Evolutionary conservation across 2,888 invertebrate species (phyloP).

Genomic region (Xiphydria camelus): DNA sequence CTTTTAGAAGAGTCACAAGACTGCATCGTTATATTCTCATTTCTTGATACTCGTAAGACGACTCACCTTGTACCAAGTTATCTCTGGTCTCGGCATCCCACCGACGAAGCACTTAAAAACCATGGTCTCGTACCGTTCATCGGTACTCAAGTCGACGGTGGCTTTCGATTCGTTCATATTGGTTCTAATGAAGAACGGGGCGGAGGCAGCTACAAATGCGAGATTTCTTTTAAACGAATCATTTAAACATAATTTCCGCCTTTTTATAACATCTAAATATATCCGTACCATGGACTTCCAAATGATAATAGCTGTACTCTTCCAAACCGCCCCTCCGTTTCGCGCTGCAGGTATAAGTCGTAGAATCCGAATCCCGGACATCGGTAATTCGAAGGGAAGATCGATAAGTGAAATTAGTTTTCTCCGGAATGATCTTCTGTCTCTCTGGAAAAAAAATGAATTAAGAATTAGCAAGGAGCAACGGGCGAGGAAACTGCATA

Average conservation of each 20-base stretch:
- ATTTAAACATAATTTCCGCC: too few relatives aligned
- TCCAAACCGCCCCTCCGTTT: constrained; percentile 18
- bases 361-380: constrained; percentile 40
- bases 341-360: constrained; percentile 43
- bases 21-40: too few relatives aligned
- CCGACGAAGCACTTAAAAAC: constrained; percentile 35
- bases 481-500: too few relatives aligned
- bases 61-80: constrained; percentile 78
- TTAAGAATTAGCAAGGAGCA: too few relatives aligned
- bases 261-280: not conserved
- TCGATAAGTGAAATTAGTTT: constrained; percentile 51
- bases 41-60: too few relatives aligned
- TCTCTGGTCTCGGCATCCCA: constrained; percentile 60
- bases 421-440: constrained; percentile 20
- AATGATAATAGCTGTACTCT: constrained; percentile 29
- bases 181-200: constrained; percentile 56
- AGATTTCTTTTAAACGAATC: too few relatives aligned
- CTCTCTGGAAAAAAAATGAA: constrained; percentile 29
- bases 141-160: constrained; percentile 44
- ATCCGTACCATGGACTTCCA: constrained; percentile 54
- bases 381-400: constrained; percentile 47
- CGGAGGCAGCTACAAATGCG: constrained; percentile 57
- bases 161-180: constrained; percentile 58
- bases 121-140: constrained; percentile 34
- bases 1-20: too few relatives aligned